Base-by-base conservation (phyloP, 2,888 invertebrate species). In the Xanthorhoe spadicearia region DNA sequence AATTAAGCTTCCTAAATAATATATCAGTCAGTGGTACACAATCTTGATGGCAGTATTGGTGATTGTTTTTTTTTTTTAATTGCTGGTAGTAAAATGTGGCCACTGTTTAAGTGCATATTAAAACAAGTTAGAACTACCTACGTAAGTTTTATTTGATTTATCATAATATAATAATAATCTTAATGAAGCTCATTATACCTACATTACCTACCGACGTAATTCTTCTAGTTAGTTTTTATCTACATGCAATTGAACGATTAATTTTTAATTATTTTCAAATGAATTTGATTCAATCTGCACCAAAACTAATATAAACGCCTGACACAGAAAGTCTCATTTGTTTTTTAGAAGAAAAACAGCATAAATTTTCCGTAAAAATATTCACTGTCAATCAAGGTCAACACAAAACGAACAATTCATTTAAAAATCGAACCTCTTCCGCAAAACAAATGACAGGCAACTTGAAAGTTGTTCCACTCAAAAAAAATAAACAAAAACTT, bases 1-100 rank as follows among this genome's bases (percentile, higher is more conserved):
- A 82, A 80, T 61, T 81, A 78, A 79, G 76, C 83, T 85, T 86
- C 88, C 85, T 87, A 86, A 87, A 86, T 85, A 81, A 81, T 81
- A 85, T 85, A 80, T 76, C 74, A 64, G 71, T 76, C 74, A 64
- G 71, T 70, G 74, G 78, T 76, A 77, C 75, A 82, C 69, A 71
- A 74, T 72, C 73, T 71, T 13, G 38, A 38, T 38, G 38, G 10
- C 66, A 61, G 61, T 51, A 50, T 49, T 18, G 48, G 61, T 70
- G 73, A 66, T 68, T 64, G 55, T 66, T 43, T 53, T 48, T 56
- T 56, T n/a, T 49, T 35, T 23, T 23, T 23, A 23, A 32, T 32
- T 32, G 32, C 7, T 32, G 32, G 32, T 38, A 38, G 13, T 38
- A 38, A 38, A 38, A 3, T 38, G 8, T 32, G 13, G 13, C 38